Evolutionary conservation across 2,113 vertebrate genomes (phyloP), one percentile per base, ranked within the genome.

Genomic region (Gymnorhina tibicen): DNA sequence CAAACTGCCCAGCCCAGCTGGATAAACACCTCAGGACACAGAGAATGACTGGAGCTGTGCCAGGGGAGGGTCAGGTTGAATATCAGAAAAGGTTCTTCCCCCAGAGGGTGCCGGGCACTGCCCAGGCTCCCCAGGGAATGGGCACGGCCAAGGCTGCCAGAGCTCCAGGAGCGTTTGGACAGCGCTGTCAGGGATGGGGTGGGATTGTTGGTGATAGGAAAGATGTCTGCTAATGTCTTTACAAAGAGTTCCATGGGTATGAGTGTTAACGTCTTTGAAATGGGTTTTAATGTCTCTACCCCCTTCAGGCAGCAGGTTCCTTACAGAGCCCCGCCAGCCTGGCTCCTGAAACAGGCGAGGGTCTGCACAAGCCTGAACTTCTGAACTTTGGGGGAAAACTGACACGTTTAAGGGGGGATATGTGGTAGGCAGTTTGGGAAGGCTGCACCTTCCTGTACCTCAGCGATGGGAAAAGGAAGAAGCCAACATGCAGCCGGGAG

Each of bases 401-500:
- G 32, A 26, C 15, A 2, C 3, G 9, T 8, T 18, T 3, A 4
- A 28, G 32, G 62, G 12, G 26, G 16, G 11, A 18, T 2, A 1
- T 6, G 60, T 1, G 52, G 17, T 1, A 8, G 23, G 39, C 8
- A 6, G 5, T 3, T 56, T 7, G 13, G 14, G 46, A 20, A 6
- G 11, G 60, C 39, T 55, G 12, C 12, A 19, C 33, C 26, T 30
- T 18, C 77, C 33, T 4, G 33, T 6, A 6, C 49, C 39, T 15
- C 62, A 12, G 33, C 49, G 49, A n/a, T 2, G 26, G 62, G 62
- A 33, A 66, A 23, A 3, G 39, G 39, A 30, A 13, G 26, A 22
- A 32, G 26, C 19, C 18, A 16, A 2, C 2, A 2, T 3, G 13
- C 1, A 1, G 39, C 18, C 1, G 7, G 9, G 62, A 32, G 7